A percentile compares a stretch with the other conserved stretches of the same genome.
Evolutionary conservation across 2,113 vertebrate species (phyloP).

Genomic region (Odocoileus virginianus): DNA sequence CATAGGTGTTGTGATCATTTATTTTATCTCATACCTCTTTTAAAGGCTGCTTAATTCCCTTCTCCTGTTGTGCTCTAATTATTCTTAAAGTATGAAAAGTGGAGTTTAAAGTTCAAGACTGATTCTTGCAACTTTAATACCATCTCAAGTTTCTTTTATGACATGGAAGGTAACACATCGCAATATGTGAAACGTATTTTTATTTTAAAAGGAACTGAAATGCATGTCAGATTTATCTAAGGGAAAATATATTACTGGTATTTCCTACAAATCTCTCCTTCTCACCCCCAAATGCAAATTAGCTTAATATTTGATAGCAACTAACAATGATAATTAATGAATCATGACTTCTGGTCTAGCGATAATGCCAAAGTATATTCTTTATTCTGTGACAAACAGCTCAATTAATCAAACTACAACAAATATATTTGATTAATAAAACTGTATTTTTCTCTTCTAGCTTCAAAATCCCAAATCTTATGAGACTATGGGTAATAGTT

Average conservation of each 20-base stretch:
- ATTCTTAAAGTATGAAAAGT: not conserved
- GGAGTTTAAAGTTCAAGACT: not conserved
- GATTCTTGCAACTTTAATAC: not conserved
- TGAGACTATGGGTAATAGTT: not conserved
- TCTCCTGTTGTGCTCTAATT: not conserved
- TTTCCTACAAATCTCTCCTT: not conserved
- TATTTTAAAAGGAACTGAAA: not conserved
- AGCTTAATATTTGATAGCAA: conserved; percentile 23
- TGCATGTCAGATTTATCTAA: not conserved
- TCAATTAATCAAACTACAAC: conserved; percentile 22
- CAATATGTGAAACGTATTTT: not conserved
- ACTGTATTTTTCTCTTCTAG: not conserved
- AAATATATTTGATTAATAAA: conserved; percentile 21
- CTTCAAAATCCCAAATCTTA: not conserved
- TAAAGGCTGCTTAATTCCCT: not conserved
- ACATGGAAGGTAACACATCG: not conserved
- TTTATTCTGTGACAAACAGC: not conserved
- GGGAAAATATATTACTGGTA: not conserved
- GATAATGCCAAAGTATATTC: not conserved
- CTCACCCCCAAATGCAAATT: not conserved
- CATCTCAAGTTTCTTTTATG: not conserved
- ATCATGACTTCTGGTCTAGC: not conserved
- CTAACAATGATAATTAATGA: conserved; percentile 10
- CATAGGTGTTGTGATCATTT: not conserved
- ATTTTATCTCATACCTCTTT: not conserved